A percentile compares a stretch with the other conserved stretches of the same genome.
phyloP scores from a whole-genome alignment of 2,113 vertebrate species.

The Hymenochirus boettgeri region DNA sequence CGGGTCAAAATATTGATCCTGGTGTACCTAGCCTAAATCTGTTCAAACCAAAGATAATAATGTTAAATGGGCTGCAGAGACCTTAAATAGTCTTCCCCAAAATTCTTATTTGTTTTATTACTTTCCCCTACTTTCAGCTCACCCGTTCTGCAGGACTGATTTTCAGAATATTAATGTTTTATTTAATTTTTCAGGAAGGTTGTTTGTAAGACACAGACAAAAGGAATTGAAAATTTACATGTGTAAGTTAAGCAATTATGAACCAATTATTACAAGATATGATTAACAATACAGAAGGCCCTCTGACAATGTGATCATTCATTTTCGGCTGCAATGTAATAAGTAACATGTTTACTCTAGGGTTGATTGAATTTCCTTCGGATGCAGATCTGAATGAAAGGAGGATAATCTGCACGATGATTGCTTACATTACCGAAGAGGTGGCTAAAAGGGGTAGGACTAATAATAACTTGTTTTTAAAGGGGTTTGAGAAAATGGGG shows the following conservation, averaged over 20 bases:
- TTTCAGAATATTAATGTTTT: background rate
- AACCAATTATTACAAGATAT: conserved; percentile 40
- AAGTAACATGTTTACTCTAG: conserved; percentile 37
- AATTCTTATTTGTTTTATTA: no score
- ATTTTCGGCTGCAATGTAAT: conserved; percentile 28
- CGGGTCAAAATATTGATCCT: no score
- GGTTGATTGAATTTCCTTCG: conserved; percentile 33
- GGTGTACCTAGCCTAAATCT: conserved; percentile 2
- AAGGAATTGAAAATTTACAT: conserved; percentile 27
- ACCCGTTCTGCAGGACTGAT: background rate
- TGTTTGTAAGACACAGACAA: conserved; percentile 15
- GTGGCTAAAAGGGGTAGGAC: background rate
- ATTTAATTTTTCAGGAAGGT: conserved; percentile 20
- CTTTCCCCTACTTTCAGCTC: no score
- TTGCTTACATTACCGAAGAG: conserved; percentile 23
- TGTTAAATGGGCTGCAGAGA: no score
- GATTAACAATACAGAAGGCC: conserved; percentile 35
- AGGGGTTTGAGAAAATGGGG: no score
- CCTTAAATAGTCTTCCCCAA: no score
- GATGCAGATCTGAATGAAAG: conserved; percentile 30
- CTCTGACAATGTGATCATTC: conserved; percentile 36
- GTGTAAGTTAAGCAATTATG: conserved; percentile 36
- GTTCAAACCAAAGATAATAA: background rate
- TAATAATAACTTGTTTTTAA: no score
- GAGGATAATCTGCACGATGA: conserved; percentile 24